Evolutionary conservation across 2,797 vertebrate genomes (phyloP).

Genomic region (Leptatherina wallacei): DNA sequence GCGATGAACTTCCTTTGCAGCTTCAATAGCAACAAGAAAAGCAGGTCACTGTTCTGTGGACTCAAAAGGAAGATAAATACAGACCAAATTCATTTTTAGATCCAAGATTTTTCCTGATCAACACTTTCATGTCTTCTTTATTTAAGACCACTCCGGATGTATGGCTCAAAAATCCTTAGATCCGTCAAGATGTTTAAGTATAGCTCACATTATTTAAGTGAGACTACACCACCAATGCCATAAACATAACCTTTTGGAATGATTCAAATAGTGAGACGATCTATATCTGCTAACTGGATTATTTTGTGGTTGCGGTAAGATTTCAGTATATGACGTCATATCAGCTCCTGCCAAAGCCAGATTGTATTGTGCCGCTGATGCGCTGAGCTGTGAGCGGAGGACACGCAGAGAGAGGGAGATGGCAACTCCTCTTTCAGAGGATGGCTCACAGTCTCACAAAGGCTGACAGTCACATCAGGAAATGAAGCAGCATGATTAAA

Average conservation of each 20-base stretch:
- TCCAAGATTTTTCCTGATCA: conserved; percentile 41
- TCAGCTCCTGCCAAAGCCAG: conserved; percentile 54
- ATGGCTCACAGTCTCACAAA: conserved; percentile 56
- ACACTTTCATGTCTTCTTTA: conserved; percentile 22
- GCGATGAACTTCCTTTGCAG: conserved; percentile 38
- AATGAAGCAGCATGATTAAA: conserved; percentile 74
- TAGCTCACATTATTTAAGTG: neutral
- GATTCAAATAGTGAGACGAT: conserved; percentile 34
- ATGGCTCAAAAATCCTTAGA: neutral
- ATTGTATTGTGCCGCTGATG: conserved; percentile 51
- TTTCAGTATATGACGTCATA: conserved; percentile 36
- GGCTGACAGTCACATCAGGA: conserved; percentile 68
- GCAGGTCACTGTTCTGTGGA: conserved; percentile 61
- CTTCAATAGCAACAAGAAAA: conserved; percentile 57
- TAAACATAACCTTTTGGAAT: conserved; percentile 17
- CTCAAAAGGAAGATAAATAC: conserved; percentile 27
- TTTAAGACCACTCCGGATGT: neutral
- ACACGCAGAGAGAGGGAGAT: conserved; percentile 26
- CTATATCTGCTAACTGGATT: conserved; percentile 41
- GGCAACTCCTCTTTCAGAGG: conserved; percentile 39
- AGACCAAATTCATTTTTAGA: conserved; percentile 14
- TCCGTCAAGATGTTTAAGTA: conserved; percentile 1
- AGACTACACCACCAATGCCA: neutral
- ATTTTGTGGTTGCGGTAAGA: conserved; percentile 40
- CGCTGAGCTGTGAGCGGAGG: conserved; percentile 35